These are phyloP conservation scores for Panagrolaimus sp. DNA, from an alignment of 1,140 invertebrate species.

Conservation along the genomic window DNA sequence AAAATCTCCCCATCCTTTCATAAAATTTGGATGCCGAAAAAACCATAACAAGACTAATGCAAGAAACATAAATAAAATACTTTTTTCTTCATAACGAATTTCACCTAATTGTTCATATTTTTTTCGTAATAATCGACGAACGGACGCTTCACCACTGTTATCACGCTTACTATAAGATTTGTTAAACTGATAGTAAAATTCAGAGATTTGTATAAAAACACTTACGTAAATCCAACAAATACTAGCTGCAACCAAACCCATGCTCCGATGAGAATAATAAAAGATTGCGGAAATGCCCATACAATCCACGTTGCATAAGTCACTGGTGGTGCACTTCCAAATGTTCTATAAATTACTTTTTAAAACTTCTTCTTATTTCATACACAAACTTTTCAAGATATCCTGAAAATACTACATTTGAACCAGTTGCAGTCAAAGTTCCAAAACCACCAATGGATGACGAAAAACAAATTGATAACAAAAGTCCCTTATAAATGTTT, in stretches of 20 bases:
- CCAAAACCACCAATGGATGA: slow-evolving; percentile 73
- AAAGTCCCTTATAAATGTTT: slow-evolving; percentile 53
- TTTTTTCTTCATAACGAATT: slow-evolving; percentile 70
- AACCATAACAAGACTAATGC: slow-evolving; percentile 77
- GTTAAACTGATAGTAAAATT: background rate
- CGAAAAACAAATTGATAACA: slow-evolving; percentile 73
- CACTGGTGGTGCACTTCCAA: slow-evolving; percentile 52
- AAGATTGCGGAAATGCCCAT: slow-evolving; percentile 67
- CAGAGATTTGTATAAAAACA: background rate
- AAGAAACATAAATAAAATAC: slow-evolving; percentile 72
- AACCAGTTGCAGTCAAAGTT: slow-evolving; percentile 78
- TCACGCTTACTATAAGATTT: slow-evolving; percentile 27
- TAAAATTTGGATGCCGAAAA: slow-evolving; percentile 76
- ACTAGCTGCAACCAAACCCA: slow-evolving; percentile 68
- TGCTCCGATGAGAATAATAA: slow-evolving; percentile 67
- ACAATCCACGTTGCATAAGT: slow-evolving; percentile 74
- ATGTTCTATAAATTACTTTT: slow-evolving; percentile 12
- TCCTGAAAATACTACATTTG: slow-evolving; percentile 78
- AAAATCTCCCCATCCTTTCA: slow-evolving; percentile 68
- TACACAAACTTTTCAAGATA: slow-evolving; percentile 66
- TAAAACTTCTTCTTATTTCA: background rate
- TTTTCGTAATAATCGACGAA: slow-evolving; percentile 43
- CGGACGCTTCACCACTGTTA: slow-evolving; percentile 42
- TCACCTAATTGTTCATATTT: slow-evolving; percentile 62
- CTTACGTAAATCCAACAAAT: slow-evolving; percentile 65